phyloP scores from a whole-genome alignment of 2,797 vertebrate genomes.

The Ctenopoma multispine region DNA sequence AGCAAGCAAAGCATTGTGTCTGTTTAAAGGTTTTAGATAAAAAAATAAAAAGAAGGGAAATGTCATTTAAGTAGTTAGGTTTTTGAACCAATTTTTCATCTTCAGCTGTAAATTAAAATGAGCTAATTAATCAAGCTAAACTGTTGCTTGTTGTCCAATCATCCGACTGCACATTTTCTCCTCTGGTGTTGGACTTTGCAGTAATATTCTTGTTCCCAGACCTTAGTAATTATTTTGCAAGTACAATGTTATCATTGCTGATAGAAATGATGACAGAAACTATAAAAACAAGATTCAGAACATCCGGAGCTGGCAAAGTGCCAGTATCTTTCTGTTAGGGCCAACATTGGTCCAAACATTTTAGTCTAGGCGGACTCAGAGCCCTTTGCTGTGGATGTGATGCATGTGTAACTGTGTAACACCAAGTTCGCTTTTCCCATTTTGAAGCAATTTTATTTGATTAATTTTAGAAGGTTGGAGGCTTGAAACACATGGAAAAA shows the following conservation, averaged over 20 bases:
- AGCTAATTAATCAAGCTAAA: neutral
- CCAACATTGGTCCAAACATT: constrained; percentile 12
- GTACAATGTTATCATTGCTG: neutral
- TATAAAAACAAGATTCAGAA: constrained; percentile 10
- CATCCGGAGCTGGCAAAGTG: constrained; percentile 19
- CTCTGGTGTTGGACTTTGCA: constrained; percentile 6
- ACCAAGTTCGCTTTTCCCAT: constrained; percentile 36
- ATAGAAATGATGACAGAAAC: constrained; percentile 16
- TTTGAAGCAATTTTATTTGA: constrained; percentile 42
- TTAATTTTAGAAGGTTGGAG: constrained; percentile 39
- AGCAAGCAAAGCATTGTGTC: neutral
- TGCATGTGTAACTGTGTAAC: constrained; percentile 29
- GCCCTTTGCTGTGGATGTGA: constrained; percentile 25
- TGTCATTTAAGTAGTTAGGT: neutral
- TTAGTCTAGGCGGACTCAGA: constrained; percentile 10
- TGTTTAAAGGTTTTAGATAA: neutral
- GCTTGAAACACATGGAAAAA: constrained; percentile 46
- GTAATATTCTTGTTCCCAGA: constrained; percentile 27
- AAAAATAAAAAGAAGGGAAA: neutral
- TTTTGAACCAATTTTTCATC: neutral
- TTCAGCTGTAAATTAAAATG: neutral
- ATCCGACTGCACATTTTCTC: constrained; percentile 4
- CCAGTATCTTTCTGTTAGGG: constrained; percentile 23
- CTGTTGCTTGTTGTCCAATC: neutral
- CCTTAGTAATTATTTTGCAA: constrained; percentile 8